Base-by-base conservation (phyloP, 2,888 invertebrate genomes). In the Parnassius apollo region DNA sequence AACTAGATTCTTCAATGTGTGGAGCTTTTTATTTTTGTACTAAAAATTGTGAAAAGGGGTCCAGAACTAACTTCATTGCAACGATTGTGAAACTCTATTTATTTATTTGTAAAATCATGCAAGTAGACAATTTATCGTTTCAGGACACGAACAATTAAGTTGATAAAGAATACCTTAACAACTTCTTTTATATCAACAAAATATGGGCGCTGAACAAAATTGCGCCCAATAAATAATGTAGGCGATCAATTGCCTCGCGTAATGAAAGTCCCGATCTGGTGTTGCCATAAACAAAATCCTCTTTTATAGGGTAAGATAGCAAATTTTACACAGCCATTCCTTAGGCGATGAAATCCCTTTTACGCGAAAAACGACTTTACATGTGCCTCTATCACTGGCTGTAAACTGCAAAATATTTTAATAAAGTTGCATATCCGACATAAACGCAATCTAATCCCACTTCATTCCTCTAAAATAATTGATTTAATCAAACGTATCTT, bases 261-360 rank as follows among this genome's bases (percentile, higher is more conserved):
- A 76, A 76, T 76, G 75, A 76, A 76, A 76, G 74, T 83, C 76
- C 79, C 89, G 82, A 88, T 88, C 88, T 90, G 90, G 88, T 83
- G 82, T 80, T 77, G 80, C 81, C 85, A 86, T 90, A 90, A 90
- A 90, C 86, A 83, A 83, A 87, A 89, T 88, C 89, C 88, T 76
- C 77, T 75, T 87, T 90, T 90, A 89, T 86, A 79, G 83, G 75
- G 74, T 80, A 78, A 82, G 84, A 86, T 86, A 80, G 84, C 79
- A 68, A 72, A 83, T 83, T 86, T 86, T 83, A 85, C 85, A 86
- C 77, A 79, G 80, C 71, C 76, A 78, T 75, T 71, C 75, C 71
- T 67, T 65, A 66, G 65, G 65, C 64, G 65, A 48, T 55, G 65
- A 73, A 81, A 83, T 83, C 81, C 80, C 73, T 74, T 81, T 84